Percentiles rank a stretch among this genome's conserved stretches.
phyloP scores from a whole-genome alignment of 1,140 invertebrate genomes.

The Ceratoteleas bidentatus region DNA sequence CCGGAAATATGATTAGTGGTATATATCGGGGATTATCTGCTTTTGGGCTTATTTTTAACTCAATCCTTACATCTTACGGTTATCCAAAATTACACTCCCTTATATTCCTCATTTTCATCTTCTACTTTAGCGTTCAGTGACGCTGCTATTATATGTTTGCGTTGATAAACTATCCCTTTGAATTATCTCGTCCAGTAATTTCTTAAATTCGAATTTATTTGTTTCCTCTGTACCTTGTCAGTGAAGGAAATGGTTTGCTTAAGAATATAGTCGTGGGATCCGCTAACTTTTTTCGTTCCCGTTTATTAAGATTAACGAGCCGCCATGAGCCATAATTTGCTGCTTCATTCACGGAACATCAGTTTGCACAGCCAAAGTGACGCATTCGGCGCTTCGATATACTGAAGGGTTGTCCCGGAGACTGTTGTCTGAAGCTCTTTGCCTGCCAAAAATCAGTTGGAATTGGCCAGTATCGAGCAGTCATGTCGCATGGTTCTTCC shows the following conservation, averaged over 20 bases:
- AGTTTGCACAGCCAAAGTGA: constrained; percentile 16
- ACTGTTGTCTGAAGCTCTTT: constrained; percentile 2
- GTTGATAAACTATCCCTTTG: constrained; percentile 22
- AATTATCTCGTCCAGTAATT: constrained; percentile 36
- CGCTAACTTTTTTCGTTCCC: constrained; percentile 24
- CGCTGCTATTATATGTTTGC: constrained; percentile 7
- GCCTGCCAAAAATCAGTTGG: constrained; percentile 14
- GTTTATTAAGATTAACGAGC: constrained; percentile 58
- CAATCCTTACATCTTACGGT: background rate
- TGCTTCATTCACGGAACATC: constrained; percentile 34
- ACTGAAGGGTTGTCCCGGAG: background rate
- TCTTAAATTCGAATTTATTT: constrained; percentile 37
- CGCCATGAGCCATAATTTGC: constrained; percentile 24
- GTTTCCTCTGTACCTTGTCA: constrained; percentile 16
- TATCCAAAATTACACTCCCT: background rate
- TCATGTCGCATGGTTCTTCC: constrained; percentile 3
- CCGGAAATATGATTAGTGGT: background rate
- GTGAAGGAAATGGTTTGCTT: constrained; percentile 17
- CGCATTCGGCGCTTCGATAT: background rate
- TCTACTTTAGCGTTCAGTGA: background rate
- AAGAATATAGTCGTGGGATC: constrained; percentile 29
- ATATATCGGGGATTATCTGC: constrained; percentile 11
- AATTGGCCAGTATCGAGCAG: background rate
- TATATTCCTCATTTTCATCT: background rate
- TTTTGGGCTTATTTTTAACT: constrained; percentile 17